Percentiles rank a stretch among this genome's conserved stretches.
Evolutionary conservation across 2,113 vertebrate genomes (phyloP).

Genomic region (Crotalus tigris): DNA sequence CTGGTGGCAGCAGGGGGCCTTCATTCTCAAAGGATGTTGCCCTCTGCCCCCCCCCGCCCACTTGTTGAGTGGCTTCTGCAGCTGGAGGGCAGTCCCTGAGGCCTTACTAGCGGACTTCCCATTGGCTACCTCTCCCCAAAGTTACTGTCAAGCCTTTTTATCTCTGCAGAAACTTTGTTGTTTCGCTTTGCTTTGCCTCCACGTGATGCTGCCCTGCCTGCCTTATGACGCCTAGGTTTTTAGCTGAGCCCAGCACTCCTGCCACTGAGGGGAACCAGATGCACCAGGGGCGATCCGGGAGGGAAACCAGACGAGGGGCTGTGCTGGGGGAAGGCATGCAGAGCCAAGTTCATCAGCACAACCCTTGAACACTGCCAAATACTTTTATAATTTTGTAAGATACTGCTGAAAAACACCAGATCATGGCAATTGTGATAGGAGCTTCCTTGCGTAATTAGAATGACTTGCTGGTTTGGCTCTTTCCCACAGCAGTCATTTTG

Average conservation of each 20-base stretch:
- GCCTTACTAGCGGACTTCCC: not conserved
- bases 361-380: conserved; percentile 39
- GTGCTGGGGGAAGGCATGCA: conserved; percentile 11
- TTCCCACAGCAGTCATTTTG: not conserved
- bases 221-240: not conserved
- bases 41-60: no score
- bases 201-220: not conserved
- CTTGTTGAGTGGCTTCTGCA: no score
- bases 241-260: not conserved
- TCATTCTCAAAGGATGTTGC: not conserved
- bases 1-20: not conserved
- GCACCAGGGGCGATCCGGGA: not conserved
- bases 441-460: not conserved
- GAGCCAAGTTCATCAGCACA: conserved; percentile 11
- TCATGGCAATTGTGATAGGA: not conserved
- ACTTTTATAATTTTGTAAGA: conserved; percentile 36
- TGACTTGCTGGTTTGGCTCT: not conserved
- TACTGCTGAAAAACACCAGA: not conserved
- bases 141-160: not conserved
- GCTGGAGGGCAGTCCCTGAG: no score
- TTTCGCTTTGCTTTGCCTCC: not conserved
- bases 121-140: not conserved
- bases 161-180: not conserved
- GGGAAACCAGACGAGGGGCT: conserved; percentile 1
- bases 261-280: not conserved